Percentiles rank a stretch among this genome's conserved stretches.
Conservation (phyloP, 2,113 vertebrate species). For the Tyto alba region DNA sequence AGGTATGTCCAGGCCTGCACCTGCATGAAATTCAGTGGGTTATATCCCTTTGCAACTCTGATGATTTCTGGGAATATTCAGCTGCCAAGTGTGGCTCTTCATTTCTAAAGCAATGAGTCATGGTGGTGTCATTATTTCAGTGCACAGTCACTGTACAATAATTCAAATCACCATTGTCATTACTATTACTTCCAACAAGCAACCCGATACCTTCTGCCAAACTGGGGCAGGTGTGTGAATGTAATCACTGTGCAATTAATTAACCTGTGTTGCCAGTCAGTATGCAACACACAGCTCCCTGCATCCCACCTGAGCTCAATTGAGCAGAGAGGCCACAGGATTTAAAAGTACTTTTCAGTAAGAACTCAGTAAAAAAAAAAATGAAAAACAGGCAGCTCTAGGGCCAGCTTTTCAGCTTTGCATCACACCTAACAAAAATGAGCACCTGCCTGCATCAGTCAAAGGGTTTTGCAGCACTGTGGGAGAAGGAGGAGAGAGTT, state of each 20-base stretch:
- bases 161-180: not conserved
- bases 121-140: not conserved
- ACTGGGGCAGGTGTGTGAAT: not conserved
- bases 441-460: not conserved
- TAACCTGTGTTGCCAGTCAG: not conserved
- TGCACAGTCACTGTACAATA: not conserved
- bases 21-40: not conserved
- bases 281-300: not conserved
- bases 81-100: not conserved
- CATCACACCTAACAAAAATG: not conserved
- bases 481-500: not conserved
- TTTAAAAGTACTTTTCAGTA: not conserved
- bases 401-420: not conserved
- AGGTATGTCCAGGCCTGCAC: not conserved
- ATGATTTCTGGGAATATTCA: not conserved
- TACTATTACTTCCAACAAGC: not conserved
- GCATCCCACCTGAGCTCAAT: not conserved
- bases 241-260: not conserved
- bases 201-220: not conserved
- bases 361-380: not conserved
- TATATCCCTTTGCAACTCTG: not conserved
- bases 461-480: not conserved
- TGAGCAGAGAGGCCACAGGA: not conserved
- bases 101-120: not conserved
- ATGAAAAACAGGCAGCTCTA: not conserved